Evolutionary conservation across 2,797 vertebrate genomes (phyloP).

Genomic region (Champsocephalus esox): DNA sequence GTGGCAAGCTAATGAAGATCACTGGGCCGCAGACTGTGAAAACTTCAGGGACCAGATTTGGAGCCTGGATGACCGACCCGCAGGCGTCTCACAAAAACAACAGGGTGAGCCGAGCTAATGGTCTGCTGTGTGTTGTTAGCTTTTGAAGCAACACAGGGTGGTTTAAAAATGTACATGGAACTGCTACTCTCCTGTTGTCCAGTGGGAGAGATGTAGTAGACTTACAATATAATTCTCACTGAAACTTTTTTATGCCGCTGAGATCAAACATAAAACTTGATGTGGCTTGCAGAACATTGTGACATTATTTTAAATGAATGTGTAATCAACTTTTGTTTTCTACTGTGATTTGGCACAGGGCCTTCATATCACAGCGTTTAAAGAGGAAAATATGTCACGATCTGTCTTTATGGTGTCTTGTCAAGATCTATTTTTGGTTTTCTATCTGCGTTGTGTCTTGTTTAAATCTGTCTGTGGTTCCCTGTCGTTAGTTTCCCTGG

Average conservation of each 20-base stretch:
- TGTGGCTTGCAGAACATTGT: neutral
- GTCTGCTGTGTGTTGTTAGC: neutral
- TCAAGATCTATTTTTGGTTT: no score
- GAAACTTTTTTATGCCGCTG: slow-evolving; percentile 19
- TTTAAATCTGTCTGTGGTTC: no score
- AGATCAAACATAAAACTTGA: slow-evolving; percentile 27
- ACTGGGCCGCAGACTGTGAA: slow-evolving; percentile 95
- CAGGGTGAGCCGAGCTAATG: slow-evolving; percentile 83
- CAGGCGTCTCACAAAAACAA: slow-evolving; percentile 92
- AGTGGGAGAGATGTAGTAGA: slow-evolving; percentile 12
- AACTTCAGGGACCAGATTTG: slow-evolving; percentile 96
- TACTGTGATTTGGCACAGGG: neutral
- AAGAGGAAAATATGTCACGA: neutral
- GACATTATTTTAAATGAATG: slow-evolving; percentile 9
- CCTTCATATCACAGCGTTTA: neutral
- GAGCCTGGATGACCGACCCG: slow-evolving; percentile 99
- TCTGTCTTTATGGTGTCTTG: no score
- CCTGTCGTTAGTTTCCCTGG: no score
- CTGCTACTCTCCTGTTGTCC: slow-evolving; percentile 22
- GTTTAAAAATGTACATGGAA: slow-evolving; percentile 36
- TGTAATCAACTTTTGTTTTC: neutral
- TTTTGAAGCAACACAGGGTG: slow-evolving; percentile 25
- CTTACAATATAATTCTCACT: neutral
- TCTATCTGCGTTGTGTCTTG: no score
- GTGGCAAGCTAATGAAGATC: slow-evolving; percentile 99